Base-by-base conservation (phyloP, 2,113 vertebrate species). In the Mohoua ochrocephala region DNA sequence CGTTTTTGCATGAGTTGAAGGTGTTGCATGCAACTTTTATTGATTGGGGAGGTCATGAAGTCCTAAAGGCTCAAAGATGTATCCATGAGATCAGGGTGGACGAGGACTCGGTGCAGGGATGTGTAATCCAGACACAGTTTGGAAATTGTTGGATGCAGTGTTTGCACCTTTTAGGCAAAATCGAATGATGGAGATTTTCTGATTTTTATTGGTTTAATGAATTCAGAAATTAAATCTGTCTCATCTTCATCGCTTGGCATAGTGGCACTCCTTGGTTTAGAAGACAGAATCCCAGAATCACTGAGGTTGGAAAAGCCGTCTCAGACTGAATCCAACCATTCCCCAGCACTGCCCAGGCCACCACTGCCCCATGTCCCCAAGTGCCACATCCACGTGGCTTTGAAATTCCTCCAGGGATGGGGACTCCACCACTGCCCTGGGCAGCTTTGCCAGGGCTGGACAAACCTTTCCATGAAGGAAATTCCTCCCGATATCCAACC, bases 381-480 rank as follows among this genome's bases (percentile, higher is more conserved):
- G 19, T 33, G 52, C 27, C 68, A 57, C 44, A 9, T 37, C 27
- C 44, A 28, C 22, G 3, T 0, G 6, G 37, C 4, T 52, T 33
- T 33, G 1, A 52, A 44, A 59, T 24, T 19, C 8, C 27, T 33
- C 4, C 52, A 24, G 8, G 44, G 18, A 33, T 37, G 27, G 22
- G 27, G 2, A 57, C 9, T 41, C 10, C 37, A 52, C 4, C 6
- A 2, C 24, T 7, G 6, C 33, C 52, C 15, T 41, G 24, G 30
- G 42, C 60, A 49, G 35, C 31, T 50, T 4, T 7, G 42, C 52
- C 44, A 59, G 35, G 26, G 0, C 45, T 60, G 33, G 18, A 5
- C 7, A 52, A 7, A 2, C 15, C 15, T 53, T 78, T 47, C 74
- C 74, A 39, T 2, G n/a, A 0, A 0, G 0, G 6, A 0, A 60